phyloP scores from a whole-genome alignment of 2,113 vertebrate species.

The Pogona vitticeps region DNA sequence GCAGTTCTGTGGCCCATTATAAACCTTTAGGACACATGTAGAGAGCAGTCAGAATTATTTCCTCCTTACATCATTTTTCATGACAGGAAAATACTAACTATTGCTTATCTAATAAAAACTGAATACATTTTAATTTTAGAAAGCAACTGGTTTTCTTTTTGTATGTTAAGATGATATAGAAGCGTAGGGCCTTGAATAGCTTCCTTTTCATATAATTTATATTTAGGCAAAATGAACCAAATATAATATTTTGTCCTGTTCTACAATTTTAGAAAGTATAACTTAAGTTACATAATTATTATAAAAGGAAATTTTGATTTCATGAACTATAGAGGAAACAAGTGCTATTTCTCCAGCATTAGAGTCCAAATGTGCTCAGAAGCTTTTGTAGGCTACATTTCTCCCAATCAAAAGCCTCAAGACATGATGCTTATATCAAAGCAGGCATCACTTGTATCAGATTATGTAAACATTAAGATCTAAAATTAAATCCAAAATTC shows the following conservation, averaged over 20 bases:
- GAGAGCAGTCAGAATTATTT: neutral
- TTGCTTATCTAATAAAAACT: neutral
- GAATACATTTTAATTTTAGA: conserved; percentile 6
- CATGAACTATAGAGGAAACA: neutral
- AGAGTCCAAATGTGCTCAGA: too few relatives aligned
- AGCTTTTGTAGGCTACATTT: too few relatives aligned
- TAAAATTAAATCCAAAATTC: conserved; percentile 37
- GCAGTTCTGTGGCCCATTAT: neutral
- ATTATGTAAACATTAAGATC: conserved; percentile 32
- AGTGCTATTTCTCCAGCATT: neutral
- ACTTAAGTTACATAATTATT: neutral
- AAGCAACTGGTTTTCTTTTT: neutral
- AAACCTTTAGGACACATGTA: neutral
- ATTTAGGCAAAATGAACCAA: neutral
- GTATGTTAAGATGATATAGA: neutral
- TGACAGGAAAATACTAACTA: neutral
- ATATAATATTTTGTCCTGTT: neutral
- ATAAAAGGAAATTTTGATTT: neutral
- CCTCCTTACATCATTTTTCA: neutral
- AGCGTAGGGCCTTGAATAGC: neutral
- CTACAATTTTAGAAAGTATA: neutral
- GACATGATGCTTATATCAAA: neutral
- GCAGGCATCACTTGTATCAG: neutral
- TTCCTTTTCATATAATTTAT: neutral
- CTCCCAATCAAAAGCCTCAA: neutral